phyloP scores from a whole-genome alignment of 2,113 vertebrate species.

The Tangachromis dhanisi region DNA sequence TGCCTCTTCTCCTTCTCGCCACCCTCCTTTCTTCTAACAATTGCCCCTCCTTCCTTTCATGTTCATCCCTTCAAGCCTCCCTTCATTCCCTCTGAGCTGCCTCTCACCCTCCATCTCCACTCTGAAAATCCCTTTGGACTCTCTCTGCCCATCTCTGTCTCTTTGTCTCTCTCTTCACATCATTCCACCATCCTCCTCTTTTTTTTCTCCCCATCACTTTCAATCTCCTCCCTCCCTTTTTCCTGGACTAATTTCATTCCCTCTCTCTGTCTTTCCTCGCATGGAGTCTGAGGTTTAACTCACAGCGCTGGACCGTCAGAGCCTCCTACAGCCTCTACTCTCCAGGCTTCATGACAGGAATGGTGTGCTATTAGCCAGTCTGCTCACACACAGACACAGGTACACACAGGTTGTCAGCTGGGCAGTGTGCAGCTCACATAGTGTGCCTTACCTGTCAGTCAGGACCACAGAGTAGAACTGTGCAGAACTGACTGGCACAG shows the following conservation, averaged over 20 bases:
- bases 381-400: not conserved
- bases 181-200: not conserved
- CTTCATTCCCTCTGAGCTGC: not conserved
- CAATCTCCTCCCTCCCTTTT: conserved; percentile 16
- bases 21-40: not conserved
- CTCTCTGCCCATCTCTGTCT: not conserved
- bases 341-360: conserved; percentile 18
- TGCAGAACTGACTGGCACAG: not conserved
- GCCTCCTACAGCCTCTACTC: conserved; percentile 6
- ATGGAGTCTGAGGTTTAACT: conserved; percentile 11
- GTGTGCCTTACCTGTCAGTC: conserved; percentile 24
- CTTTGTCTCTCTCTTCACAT: not conserved
- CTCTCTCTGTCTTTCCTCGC: not conserved
- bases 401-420: conserved; percentile 6
- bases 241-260: conserved; percentile 29
- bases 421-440: not conserved
- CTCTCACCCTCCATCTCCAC: not conserved
- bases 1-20: not conserved
- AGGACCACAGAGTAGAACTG: conserved; percentile 32
- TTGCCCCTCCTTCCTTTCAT: not conserved
- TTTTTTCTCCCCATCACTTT: conserved; percentile 18
- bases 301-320: not conserved
- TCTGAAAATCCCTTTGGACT: not conserved
- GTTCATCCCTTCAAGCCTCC: not conserved
- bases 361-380: conserved; percentile 30